Evolutionary conservation across 30 jellyfish, hydroid and myxozoan species (phyloP).

Genomic region (Catostylus mosaicus): DNA sequence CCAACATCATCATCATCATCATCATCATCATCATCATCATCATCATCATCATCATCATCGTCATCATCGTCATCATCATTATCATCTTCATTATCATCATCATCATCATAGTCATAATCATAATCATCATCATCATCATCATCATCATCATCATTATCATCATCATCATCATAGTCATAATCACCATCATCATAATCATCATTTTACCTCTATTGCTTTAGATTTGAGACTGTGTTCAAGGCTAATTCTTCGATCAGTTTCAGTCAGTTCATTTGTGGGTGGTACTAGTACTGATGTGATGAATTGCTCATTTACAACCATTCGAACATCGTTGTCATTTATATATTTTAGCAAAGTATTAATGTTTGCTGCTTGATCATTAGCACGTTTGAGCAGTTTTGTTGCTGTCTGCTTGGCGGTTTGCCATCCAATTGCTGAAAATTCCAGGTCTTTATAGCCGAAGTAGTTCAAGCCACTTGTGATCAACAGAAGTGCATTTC

Average conservation of each 20-base stretch:
- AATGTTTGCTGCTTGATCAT: slow-evolving; percentile 5
- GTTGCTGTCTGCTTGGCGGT: not conserved
- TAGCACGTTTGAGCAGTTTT: not conserved
- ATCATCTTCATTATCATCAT: too few relatives aligned
- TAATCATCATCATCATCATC: too few relatives aligned
- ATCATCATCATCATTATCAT: not conserved
- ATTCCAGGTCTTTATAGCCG: slow-evolving; percentile 7
- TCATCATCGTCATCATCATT: too few relatives aligned
- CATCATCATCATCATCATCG: not conserved
- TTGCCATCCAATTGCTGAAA: slow-evolving; percentile 23
- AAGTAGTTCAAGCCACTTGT: slow-evolving; percentile 9
- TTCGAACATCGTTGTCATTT: not conserved
- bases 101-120: too few relatives aligned
- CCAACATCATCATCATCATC: too few relatives aligned
- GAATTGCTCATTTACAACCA: too few relatives aligned
- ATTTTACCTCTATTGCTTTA: too few relatives aligned
- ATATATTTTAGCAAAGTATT: not conserved
- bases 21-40: not conserved
- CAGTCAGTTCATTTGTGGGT: too few relatives aligned
- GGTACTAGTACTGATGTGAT: too few relatives aligned
- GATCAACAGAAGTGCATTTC: not conserved
- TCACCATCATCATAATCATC: too few relatives aligned
- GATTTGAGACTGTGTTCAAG: too few relatives aligned
- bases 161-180: not conserved
- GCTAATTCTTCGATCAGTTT: too few relatives aligned